A percentile compares a stretch with the other conserved stretches of the same genome.
These are phyloP conservation scores for Erpobdella octoculata DNA, from an alignment of 2,888 invertebrate species.

Conservation along the genomic window DNA sequence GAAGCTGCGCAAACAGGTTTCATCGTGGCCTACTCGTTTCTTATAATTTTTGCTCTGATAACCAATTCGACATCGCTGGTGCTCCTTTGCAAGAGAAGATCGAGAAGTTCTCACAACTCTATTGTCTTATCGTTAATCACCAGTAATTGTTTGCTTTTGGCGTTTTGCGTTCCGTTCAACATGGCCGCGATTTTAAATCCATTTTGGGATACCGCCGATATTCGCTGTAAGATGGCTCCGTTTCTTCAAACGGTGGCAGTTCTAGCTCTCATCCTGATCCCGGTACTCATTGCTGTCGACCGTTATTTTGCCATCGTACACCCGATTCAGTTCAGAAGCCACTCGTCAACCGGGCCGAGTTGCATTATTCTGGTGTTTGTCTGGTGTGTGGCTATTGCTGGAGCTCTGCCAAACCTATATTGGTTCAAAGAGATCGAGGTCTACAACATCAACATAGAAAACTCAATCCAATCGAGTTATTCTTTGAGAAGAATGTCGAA, in stretches of 20 bases:
- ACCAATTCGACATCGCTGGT: neutral
- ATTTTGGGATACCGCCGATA: neutral
- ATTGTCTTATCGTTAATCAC: neutral
- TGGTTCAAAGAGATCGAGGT: neutral
- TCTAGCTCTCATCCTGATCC: neutral
- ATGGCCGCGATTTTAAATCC: neutral
- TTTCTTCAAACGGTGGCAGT: slow-evolving; percentile 3
- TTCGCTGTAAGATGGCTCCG: slow-evolving; percentile 2
- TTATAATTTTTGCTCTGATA: neutral
- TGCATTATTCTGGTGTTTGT: neutral
- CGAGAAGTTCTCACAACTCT: neutral
- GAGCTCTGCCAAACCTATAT: neutral
- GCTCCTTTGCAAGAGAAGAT: neutral
- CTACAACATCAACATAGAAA: neutral
- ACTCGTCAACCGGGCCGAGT: neutral
- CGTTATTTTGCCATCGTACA: neutral
- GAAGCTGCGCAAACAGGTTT: neutral
- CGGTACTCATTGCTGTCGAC: slow-evolving; percentile 2
- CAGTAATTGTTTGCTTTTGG: neutral
- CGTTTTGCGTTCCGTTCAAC: slow-evolving; percentile 13
- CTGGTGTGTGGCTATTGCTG: neutral
- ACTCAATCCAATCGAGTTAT: neutral
- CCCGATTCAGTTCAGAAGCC: neutral
- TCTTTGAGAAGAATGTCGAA: neutral
- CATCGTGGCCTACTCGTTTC: neutral